phyloP scores from a whole-genome alignment of 2,113 vertebrate genomes.

The Plecotus auritus region DNA sequence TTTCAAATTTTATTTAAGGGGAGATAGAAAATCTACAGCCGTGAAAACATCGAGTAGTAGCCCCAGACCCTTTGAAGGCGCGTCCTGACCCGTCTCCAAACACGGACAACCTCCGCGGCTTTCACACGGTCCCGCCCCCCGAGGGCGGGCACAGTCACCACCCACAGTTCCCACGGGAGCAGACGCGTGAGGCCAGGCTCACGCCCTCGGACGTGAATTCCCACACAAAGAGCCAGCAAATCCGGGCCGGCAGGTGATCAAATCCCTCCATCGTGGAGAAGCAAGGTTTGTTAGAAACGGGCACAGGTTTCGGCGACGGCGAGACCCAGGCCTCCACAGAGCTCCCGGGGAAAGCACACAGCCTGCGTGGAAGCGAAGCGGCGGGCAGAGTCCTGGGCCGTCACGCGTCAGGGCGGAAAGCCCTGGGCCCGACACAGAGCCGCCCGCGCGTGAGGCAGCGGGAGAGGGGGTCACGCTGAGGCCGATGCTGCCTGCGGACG shows the following conservation, averaged over 20 bases:
- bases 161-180: too few species aligned
- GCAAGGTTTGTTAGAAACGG: not conserved
- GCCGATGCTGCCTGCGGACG: not conserved
- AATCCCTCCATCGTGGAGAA: not conserved
- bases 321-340: accelerated
- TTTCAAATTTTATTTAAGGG: not conserved
- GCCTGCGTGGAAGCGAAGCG: not conserved
- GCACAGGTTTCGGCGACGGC: not conserved
- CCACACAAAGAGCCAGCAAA: not conserved
- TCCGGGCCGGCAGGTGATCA: not conserved
- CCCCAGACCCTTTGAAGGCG: not conserved
- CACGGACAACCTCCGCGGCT: not conserved
- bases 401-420: not conserved
- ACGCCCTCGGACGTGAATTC: accelerated
- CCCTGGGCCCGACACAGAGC: too few species aligned
- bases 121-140: not conserved
- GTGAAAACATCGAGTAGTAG: not conserved
- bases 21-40: not conserved
- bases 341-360: not conserved
- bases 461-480: not conserved
- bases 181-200: accelerated
- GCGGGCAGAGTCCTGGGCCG: accelerated
- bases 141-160: not conserved
- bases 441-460: too few species aligned
- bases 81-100: not conserved